Base-by-base conservation (phyloP, 2,113 vertebrate genomes). In the Solea senegalensis region DNA sequence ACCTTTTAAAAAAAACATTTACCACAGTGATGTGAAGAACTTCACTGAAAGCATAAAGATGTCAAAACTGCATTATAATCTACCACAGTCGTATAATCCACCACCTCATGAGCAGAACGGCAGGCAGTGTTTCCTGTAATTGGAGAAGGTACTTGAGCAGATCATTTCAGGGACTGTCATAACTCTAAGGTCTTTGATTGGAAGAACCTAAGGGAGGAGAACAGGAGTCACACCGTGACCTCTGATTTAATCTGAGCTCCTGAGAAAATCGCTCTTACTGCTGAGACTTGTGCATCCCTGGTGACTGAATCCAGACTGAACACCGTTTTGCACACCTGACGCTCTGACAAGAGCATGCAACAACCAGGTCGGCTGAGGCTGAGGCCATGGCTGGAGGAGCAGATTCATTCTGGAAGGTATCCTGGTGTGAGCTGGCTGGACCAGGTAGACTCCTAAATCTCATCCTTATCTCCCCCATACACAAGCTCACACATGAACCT, bases 341-440 rank as follows among this genome's bases (percentile, higher is more conserved):
- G 43, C 59, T 54, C 8, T 13, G 59, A 69, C 61, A 12, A 53
- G 72, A 84, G 73, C 65, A 94, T 94, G 94, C 90, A 93, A 27
- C 91, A 91, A 34, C 46, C 69, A 28, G 89, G 87, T 39, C 88
- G 94, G 10, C 86, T 91, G 65, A 92, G 93, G 44, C 76, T 94
- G 64, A 88, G 93, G 63, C 92, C 90, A 0, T 95, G 94, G 94
- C 90, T 94, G 78, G 93, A 94, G 73, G 90, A 94, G 51, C 94
- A 95, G 87, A 95, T 95, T 70, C 73, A 91, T 2, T 94, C 94
- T 9, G 90, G 92, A 14, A 89, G 69, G 57, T 93, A 94, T 76
- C 93, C 94, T 43, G 94, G 94, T 69, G 93, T 95, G 58, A 80
- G 71, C 57, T 95, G 94, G 94, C 78, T 94, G 16, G 92, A 95